phyloP scores from a whole-genome alignment of 2,113 vertebrate species.

The Amphilophus citrinellus region DNA sequence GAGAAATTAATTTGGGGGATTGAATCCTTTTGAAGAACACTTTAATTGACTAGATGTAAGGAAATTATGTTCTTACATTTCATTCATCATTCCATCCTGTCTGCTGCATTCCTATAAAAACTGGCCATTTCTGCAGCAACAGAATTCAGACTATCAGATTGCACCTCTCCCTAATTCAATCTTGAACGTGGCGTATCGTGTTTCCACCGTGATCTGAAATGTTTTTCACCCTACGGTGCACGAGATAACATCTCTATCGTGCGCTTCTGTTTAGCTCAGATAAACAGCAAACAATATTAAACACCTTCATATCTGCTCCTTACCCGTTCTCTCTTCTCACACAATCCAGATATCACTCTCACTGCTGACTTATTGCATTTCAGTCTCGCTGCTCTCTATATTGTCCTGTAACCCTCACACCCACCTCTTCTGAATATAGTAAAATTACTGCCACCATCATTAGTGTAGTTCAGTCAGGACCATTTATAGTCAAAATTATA shows the following conservation, averaged over 20 bases:
- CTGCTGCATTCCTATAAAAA: slow-evolving; percentile 19
- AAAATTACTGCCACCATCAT: not conserved
- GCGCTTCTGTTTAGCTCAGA: slow-evolving; percentile 60
- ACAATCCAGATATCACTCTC: slow-evolving; percentile 18
- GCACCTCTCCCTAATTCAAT: slow-evolving; percentile 66
- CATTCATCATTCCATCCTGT: not conserved
- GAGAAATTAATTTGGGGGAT: not conserved
- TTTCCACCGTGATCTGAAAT: slow-evolving; percentile 57
- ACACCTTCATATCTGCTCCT: slow-evolving; percentile 55
- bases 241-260: slow-evolving; percentile 70
- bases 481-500: not conserved
- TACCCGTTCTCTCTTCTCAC: slow-evolving; percentile 21
- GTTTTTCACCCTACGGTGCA: slow-evolving; percentile 34
- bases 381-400: slow-evolving; percentile 15
- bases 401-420: not conserved
- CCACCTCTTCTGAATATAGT: not conserved
- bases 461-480: not conserved
- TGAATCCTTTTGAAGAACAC: not conserved
- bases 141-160: slow-evolving; percentile 60
- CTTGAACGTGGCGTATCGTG: slow-evolving; percentile 62
- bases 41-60: not conserved
- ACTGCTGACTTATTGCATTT: slow-evolving; percentile 52
- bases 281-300: slow-evolving; percentile 76
- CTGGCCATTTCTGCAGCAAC: slow-evolving; percentile 18
- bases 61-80: not conserved